Evolutionary conservation across 2,888 invertebrate genomes (phyloP), one percentile per base, ranked within the genome.

Genomic region (Diadromus collaris): DNA sequence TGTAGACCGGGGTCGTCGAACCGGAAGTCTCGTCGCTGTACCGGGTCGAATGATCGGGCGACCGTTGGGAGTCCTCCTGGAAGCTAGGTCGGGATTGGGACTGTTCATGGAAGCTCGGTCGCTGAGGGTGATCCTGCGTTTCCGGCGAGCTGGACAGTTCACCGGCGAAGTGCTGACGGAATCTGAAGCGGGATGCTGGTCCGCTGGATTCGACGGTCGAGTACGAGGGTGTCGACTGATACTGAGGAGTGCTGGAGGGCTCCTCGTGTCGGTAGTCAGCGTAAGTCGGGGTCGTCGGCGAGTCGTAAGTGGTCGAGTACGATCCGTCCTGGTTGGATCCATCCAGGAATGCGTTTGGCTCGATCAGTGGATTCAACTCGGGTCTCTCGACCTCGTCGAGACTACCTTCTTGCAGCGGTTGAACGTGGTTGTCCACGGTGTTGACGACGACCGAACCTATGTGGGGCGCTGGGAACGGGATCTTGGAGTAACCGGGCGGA

Each of bases 391-490:
- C 79, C n/a, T 85, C 79, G 29, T 85, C 80, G 7, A 78, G 67
- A 54, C 67, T 83, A n/a, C 76, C 82, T 0, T 81, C 81, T 2
- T 81, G 58, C 16, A 76, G 76, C 3, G 81, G 56, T 3, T 77
- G n/a, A 9, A 82, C 81, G 1, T 80, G 64, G 19, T 85, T 84
- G 46, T 87, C 89, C n/a, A 87, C 64, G 6, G 93, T 92, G 84
- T 95, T 94, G 1, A 97, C 93, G 0, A 97, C 96, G 4, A 97
- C 96, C 0, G 96, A 96, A 1, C 97, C 97, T 0, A 97, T 96
- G 85, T 97, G 97, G 0, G 97, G 97, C 16, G 96, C 95, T 0
- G 97, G 97, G 88, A 97, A 94, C 0, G 96, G 95, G 81, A 97
- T 97, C 91, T 97, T 97, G 0, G 96, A 95, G 87, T 96, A 97